Evolutionary conservation across 2,888 invertebrate species (phyloP), one percentile per base, ranked within the genome.

Genomic region (Leptinotarsa peninsularis): DNA sequence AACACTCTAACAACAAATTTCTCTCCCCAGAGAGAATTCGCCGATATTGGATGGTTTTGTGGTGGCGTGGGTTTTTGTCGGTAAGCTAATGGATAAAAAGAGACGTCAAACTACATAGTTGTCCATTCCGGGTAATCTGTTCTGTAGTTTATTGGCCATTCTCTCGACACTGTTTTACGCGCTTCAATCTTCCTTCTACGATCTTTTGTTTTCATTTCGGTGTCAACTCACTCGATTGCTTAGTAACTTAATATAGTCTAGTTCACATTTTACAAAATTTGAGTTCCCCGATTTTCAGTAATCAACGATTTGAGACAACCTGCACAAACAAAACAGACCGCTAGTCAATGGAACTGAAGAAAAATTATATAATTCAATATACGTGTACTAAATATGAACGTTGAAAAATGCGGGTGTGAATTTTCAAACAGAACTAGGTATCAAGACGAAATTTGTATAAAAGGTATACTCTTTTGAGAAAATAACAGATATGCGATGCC

Each of bases 51-150:
- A 58, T 21, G 58, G 58, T 58, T 58, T 58, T 14, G n/a, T 58
- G 58, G 58, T 23, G 10, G 58, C 23, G 58, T 58, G 58, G 58
- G 58, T 21, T 21, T 21, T 21, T 18, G 13, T 21, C 21, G 58
- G 58, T 21, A 21, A 58, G 58, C 58, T 58, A 58, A 58, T 58
- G 58, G 58, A 21, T 21, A 21, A 58, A 58, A 13, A 21, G 21
- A 58, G 58, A 58, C 58, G 3, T 58, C 58, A 58, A 58, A 58
- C 58, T 58, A 21, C 58, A 58, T 58, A 58, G 58, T 18, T 21
- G 58, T 18, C 58, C 58, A 58, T 58, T 58, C 18, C 18, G 58
- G 58, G 14, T 58, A 58, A 58, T 58, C 58, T 58, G 58, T 58
- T 58, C 18, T 13, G 58, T 21, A 58, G n/a, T 58, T 54, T 54